Evolutionary conservation across 2,888 invertebrate species (phyloP).

Genomic region (Listrodromus nycthemerus): DNA sequence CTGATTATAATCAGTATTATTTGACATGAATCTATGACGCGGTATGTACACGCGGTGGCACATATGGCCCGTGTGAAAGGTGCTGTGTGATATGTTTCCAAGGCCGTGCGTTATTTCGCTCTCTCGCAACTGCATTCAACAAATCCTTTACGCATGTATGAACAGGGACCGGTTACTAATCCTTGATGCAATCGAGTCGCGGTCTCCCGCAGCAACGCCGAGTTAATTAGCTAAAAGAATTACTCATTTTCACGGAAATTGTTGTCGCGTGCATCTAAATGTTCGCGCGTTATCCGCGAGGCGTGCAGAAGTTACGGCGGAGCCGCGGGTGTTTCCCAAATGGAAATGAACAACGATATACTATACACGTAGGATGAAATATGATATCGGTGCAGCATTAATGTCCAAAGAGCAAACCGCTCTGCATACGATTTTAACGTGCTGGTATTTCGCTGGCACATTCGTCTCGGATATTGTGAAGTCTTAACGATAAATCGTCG

Average conservation of each 20-base stretch:
- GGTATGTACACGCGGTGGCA: background rate
- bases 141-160: background rate
- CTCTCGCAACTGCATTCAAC: background rate
- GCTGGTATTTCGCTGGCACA: background rate
- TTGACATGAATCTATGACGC: background rate
- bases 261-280: background rate
- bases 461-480: background rate
- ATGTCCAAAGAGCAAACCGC: background rate
- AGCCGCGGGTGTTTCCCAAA: background rate
- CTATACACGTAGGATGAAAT: background rate
- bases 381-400: background rate
- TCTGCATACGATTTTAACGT: background rate
- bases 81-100: conserved; percentile 16
- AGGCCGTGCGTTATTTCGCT: conserved; percentile 13
- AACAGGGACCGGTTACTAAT: conserved; percentile 45
- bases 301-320: background rate
- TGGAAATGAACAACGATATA: background rate
- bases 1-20: background rate
- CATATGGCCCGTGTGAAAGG: conserved; percentile 31
- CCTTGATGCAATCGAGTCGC: conserved; percentile 53
- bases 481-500: background rate
- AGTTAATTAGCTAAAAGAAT: conserved; percentile 57
- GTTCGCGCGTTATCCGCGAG: background rate
- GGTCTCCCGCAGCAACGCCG: background rate
- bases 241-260: conserved; percentile 39